A percentile compares a stretch with the other conserved stretches of the same genome.
phyloP scores from a whole-genome alignment of 1,140 invertebrate genomes.

The Zaprionus kolodkinae region DNA sequence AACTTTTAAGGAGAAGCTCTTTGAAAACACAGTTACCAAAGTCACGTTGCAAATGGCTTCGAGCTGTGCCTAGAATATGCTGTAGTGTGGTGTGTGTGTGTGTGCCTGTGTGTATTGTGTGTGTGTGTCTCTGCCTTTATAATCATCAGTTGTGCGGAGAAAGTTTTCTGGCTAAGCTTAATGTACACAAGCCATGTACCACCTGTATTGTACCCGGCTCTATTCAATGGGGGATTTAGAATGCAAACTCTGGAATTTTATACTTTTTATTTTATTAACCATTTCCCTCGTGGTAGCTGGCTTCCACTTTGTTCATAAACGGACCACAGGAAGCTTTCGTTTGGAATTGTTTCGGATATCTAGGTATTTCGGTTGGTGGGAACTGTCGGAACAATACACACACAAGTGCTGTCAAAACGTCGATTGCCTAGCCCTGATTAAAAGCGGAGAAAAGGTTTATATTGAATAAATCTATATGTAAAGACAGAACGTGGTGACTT shows the following conservation, averaged over 20 bases:
- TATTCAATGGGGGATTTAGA: conserved; percentile 7
- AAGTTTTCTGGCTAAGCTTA: conserved; percentile 17
- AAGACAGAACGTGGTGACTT: too few relatives aligned
- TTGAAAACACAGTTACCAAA: conserved; percentile 33
- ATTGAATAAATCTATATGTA: too few relatives aligned
- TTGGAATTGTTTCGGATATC: not conserved
- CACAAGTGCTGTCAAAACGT: too few relatives aligned
- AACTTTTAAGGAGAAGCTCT: conserved; percentile 35
- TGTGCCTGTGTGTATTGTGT: conserved; percentile 28
- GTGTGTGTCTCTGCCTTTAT: conserved; percentile 26
- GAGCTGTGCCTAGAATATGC: conserved; percentile 10
- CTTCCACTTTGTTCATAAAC: not conserved
- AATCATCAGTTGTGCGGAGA: not conserved
- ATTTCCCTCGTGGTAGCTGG: not conserved
- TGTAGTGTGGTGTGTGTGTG: conserved; percentile 15
- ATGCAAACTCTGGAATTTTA: not conserved
- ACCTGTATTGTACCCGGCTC: not conserved
- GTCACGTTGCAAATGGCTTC: conserved; percentile 58
- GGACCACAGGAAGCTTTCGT: not conserved
- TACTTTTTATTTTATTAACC: not conserved
- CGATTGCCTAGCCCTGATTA: too few relatives aligned
- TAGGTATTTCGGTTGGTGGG: too few relatives aligned
- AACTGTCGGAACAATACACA: not conserved
- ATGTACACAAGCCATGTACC: conserved; percentile 22
- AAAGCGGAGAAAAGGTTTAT: too few relatives aligned